Evolutionary conservation across 1,140 invertebrate genomes (phyloP), one percentile per base, ranked within the genome.

Genomic region (Cephus cinctus): DNA sequence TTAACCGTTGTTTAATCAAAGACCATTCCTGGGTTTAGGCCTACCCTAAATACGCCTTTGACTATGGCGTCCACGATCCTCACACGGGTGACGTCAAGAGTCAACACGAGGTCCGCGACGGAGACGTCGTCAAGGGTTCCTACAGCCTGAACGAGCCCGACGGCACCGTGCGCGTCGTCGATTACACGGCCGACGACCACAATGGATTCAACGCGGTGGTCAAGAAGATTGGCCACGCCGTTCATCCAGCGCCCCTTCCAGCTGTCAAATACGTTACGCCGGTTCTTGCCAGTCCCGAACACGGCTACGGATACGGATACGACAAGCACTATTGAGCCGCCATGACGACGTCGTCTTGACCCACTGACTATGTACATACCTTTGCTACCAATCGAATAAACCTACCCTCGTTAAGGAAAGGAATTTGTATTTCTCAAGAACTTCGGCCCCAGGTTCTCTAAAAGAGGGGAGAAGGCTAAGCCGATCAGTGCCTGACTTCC

Each of bases 121-220:
- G 76, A 11, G 76, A 77, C 47, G 66, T 72, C 0, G 73, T 77
- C 36, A 72, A 72, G 36, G 78, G 78, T 6, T 71, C 68, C 11
- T 80, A 78, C 61, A 72, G 65, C 15, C 49, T 76, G 16, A 70
- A 76, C 44, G 73, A 76, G 40, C 71, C 77, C 6, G 77, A 78
- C 38, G 76, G 77, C 18, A 73, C 73, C 1, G 61, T 71, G 12
- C 61, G 75, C n/a, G 61, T 73, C 5, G 76, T 76, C 9, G 69
- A 70, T 11, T 78, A 78, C 53, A 75, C 73, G 4, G 75, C 76
- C 4, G 77, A 78, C 47, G 57, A 65, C 8, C 71, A 73, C 50
- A 76, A 74, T 42, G 75, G 75, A 22, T 77, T 77, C 52, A 71
- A 77, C 43, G 75, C 73, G 0, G 72, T 75, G 15, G 73, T 75